Conservation (phyloP, 2,888 invertebrate genomes). For the Monopis laevigella region DNA sequence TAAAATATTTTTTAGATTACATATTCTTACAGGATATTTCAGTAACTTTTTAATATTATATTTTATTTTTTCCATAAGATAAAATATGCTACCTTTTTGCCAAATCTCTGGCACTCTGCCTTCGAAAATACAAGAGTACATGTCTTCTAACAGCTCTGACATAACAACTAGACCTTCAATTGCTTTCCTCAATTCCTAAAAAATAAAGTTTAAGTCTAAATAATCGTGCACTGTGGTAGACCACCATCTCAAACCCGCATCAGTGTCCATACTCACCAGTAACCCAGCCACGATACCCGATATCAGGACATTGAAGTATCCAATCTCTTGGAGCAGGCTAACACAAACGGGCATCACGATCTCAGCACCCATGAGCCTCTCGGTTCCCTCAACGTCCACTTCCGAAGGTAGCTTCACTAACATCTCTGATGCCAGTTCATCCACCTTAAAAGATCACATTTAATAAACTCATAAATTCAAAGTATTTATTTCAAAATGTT, state of each 20-base stretch:
- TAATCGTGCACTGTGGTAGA: not conserved
- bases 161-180: conserved; percentile 89
- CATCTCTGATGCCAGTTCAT: conserved; percentile 75
- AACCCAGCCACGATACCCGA: conserved; percentile 35
- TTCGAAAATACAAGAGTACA: conserved; percentile 81
- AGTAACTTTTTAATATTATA: too few relatives aligned
- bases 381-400: conserved; percentile 81
- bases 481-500: not conserved
- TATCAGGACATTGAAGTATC: conserved; percentile 52
- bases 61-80: too few relatives aligned
- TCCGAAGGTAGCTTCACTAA: conserved; percentile 73
- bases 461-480: not conserved
- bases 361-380: conserved; percentile 76
- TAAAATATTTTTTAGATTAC: too few relatives aligned
- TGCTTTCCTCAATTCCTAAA: conserved; percentile 75
- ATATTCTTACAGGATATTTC: too few relatives aligned
- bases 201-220: not conserved
- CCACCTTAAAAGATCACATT: conserved; percentile 32
- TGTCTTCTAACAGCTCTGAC: conserved; percentile 84
- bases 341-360: conserved; percentile 82
- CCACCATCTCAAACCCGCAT: too few relatives aligned
- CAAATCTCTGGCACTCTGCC: conserved; percentile 80
- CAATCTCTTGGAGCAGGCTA: conserved; percentile 81
- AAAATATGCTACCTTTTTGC: conserved; percentile 76
- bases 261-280: conserved; percentile 33